Evolutionary conservation across 1,140 invertebrate genomes (phyloP), one percentile per base, ranked within the genome.

Genomic region (Nymphalis io): DNA sequence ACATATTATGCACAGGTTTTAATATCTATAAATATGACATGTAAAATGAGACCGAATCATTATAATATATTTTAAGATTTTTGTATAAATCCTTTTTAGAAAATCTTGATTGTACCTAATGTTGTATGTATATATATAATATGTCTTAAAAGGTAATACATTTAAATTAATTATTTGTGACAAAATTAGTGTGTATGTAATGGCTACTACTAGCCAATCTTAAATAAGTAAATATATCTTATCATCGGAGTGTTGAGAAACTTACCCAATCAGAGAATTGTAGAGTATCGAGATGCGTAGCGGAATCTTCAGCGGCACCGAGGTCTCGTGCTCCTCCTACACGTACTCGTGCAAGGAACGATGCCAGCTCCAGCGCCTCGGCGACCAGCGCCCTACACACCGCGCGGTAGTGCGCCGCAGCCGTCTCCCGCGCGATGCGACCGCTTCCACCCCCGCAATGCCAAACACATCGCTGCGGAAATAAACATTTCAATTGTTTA

Each of bases 321-420:
- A 95, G 86, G 75, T 94, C 93, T 60, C 93, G 89, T 44, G 92
- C 93, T 65, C 93, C 94, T 67, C 91, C 91, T 68, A 93, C 93
- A 18, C 93, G 94, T 27, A 98, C 96, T 86, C 95, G 95, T 80
- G 97, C 95, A 60, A 99, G 92, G 93, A 99, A 99, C 21, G 96
- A 95, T 15, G 96, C 94, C 60, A 99, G 93, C 89, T 99, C 98
- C 27, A 97, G 90, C 15, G 96, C 96, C 92, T 99, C 98, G 1
- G 96, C 95, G 20, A 98, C 96, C 71, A 98, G 93, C 21, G 97
- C 97, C 63, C 97, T 93, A 86, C 98, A 97, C 46, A 99, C 97
- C 58, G 97, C 97, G 81, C 95, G 95, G 92, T 98, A 99, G 92
- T 99, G 97, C 51, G 94, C 93, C 80, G 96, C 96, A 0, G 96